phyloP scores from a whole-genome alignment of 2,888 invertebrate genomes.

The Lasioglossum villosulum region DNA sequence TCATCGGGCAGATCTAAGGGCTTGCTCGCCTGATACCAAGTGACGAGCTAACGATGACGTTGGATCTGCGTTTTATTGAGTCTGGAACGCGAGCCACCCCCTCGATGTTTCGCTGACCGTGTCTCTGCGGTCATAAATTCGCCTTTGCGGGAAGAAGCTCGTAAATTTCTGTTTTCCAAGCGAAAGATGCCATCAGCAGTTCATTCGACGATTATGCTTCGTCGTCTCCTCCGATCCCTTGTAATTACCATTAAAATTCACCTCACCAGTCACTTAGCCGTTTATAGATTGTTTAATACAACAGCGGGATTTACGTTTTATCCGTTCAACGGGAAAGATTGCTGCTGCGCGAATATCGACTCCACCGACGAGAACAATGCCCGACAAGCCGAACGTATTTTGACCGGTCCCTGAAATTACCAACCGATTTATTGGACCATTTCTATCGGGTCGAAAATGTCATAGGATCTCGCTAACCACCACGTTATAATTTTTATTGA shows the following conservation, averaged over 20 bases:
- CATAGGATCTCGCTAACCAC: not conserved
- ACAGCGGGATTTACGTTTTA: not conserved
- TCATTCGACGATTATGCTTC: conserved; percentile 9
- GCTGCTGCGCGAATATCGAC: not conserved
- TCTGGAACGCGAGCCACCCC: not conserved
- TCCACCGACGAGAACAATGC: not conserved
- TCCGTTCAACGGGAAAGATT: not conserved
- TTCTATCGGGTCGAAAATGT: not conserved
- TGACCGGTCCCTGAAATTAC: not conserved
- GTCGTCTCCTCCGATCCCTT: not conserved
- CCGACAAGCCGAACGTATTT: not conserved
- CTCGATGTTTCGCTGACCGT: conserved; percentile 3
- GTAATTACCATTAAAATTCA: conserved; percentile 2
- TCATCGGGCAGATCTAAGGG: conserved; percentile 21
- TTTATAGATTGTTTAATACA: not conserved
- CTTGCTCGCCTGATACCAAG: conserved; percentile 32
- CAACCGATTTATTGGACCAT: not conserved
- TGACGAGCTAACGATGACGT: conserved; percentile 44
- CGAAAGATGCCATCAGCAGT: not conserved
- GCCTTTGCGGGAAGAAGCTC: conserved; percentile 9
- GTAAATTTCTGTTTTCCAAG: conserved; percentile 21
- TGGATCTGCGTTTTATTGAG: conserved; percentile 48
- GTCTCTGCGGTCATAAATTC: conserved; percentile 1
- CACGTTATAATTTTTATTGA: conserved; percentile 35
- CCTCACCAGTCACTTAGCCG: not conserved